Base-by-base conservation (phyloP, 2,797 vertebrate genomes). In the Anguilla obscura region DNA sequence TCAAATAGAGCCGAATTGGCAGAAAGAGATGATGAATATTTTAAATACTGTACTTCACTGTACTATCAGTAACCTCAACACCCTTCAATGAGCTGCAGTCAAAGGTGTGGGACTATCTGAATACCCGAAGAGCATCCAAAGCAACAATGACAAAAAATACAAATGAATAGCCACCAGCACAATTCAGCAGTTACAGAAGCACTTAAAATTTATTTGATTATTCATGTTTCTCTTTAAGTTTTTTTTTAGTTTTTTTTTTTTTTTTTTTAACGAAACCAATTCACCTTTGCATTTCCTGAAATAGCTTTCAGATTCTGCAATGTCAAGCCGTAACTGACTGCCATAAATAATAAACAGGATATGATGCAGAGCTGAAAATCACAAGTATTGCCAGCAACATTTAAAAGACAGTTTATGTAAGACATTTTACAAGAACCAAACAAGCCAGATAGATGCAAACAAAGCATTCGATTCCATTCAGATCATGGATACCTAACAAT, bases 211-310 rank as follows among this genome's bases (percentile, higher is more conserved):
- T 69, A 84, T 48, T 48, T 40, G 69, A 86, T 40, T 86, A 54
- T 58, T 56, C 14, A 18, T 60, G 18, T 18, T 60, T 16, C 16
- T 60, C 4, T 60, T 60, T 16, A 18, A 40, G 36, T 18, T 60
- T 60, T 3, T 40, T 40, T 40, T n/a, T n/a, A n/a, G n/a, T n/a
- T 12, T 10, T 58, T 58, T 58, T 10, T 58, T 58, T 16, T 60
- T 58, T 27, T 87, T 18, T 87, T 50, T 66, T n/a, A 0, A 18
- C 60, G 40, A 80, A 80, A 45, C 58, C 86, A 87, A 58, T 80
- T 87, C 56, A 84, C 14, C 63, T 83, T 40, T 48, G 79, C 58
- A 54, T 87, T 87, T 52, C 45, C 36, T 87, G 33, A 63, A 24
- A 48, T 83, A 63, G 82, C 86, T 21, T 30, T 82, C 60, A 52